Percentiles rank a stretch among this genome's conserved stretches.
Evolutionary conservation across 2,888 invertebrate species (phyloP).

Genomic region (Nephrotoma guestfalica): DNA sequence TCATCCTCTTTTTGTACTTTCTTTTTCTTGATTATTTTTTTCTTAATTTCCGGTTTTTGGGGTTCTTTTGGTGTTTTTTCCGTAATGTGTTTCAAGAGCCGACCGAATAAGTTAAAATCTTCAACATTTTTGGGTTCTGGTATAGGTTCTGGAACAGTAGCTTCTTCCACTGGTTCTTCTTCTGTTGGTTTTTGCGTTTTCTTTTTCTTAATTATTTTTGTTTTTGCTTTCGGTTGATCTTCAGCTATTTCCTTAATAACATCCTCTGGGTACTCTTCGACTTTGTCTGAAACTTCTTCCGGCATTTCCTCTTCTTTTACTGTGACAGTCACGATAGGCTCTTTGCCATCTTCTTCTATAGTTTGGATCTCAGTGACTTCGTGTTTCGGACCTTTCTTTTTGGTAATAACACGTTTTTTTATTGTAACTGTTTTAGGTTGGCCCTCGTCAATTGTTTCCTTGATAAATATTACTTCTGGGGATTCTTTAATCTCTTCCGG

Average conservation of each 20-base stretch:
- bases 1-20: constrained; percentile 21
- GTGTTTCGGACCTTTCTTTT: constrained; percentile 24
- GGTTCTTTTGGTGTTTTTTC: constrained; percentile 14
- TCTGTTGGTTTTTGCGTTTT: constrained; percentile 9
- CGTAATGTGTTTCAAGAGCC: constrained; percentile 18
- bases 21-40: constrained; percentile 25
- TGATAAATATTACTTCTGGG: neutral
- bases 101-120: constrained; percentile 16
- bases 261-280: constrained; percentile 16
- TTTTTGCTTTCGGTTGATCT: constrained; percentile 20
- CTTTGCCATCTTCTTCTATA: constrained; percentile 26
- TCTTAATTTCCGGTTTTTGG: constrained; percentile 23
- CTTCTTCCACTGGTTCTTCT: constrained; percentile 21
- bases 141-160: constrained; percentile 18
- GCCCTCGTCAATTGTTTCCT: constrained; percentile 16
- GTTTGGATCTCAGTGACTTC: constrained; percentile 27
- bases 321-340: constrained; percentile 20
- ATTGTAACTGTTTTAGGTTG: constrained; percentile 7
- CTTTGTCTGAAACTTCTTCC: constrained; percentile 19
- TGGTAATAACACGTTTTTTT: constrained; percentile 17
- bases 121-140: constrained; percentile 21
- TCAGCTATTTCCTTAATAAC: neutral
- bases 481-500: constrained; percentile 24
- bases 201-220: constrained; percentile 18
- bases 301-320: constrained; percentile 25